Evolutionary conservation across 2,113 vertebrate genomes (phyloP).

Genomic region (Chitala chitala): DNA sequence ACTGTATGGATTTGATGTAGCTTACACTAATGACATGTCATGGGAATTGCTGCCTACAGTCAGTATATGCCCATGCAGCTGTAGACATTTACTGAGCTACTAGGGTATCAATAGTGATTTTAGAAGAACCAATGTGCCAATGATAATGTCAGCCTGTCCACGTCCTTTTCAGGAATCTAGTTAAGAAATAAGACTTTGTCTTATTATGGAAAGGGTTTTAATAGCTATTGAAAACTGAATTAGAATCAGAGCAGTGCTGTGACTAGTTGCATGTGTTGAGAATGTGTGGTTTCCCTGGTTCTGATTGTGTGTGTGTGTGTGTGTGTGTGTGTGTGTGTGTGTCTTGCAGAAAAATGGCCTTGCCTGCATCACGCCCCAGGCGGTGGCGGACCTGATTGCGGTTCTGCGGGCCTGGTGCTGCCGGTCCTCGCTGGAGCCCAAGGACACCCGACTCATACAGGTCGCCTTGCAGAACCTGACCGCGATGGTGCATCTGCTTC

Average conservation of each 20-base stretch:
- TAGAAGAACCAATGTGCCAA: no score
- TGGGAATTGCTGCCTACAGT: no score
- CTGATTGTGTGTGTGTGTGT: not conserved
- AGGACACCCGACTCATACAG: constrained; percentile 49
- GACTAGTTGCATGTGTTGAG: not conserved
- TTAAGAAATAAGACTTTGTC: not conserved
- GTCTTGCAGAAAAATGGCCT: constrained; percentile 77
- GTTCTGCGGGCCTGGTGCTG: constrained; percentile 66
- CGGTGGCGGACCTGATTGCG: constrained; percentile 73
- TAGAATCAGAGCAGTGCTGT: not conserved
- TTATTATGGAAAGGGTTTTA: not conserved
- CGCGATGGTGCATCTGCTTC: constrained; percentile 76
- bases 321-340: not conserved
- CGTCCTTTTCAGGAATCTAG: not conserved
- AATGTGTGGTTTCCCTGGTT: not conserved
- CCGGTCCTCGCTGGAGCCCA: constrained; percentile 23
- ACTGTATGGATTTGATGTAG: no score
- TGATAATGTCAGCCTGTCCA: no score
- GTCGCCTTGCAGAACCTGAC: constrained; percentile 69
- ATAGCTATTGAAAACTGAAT: not conserved
- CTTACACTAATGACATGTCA: no score
- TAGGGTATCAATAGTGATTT: no score
- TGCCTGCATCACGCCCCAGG: constrained; percentile 62
- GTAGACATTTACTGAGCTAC: no score
- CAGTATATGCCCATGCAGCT: no score